phyloP scores from a whole-genome alignment of 2,113 vertebrate genomes.

The Percopsis transmontana region DNA sequence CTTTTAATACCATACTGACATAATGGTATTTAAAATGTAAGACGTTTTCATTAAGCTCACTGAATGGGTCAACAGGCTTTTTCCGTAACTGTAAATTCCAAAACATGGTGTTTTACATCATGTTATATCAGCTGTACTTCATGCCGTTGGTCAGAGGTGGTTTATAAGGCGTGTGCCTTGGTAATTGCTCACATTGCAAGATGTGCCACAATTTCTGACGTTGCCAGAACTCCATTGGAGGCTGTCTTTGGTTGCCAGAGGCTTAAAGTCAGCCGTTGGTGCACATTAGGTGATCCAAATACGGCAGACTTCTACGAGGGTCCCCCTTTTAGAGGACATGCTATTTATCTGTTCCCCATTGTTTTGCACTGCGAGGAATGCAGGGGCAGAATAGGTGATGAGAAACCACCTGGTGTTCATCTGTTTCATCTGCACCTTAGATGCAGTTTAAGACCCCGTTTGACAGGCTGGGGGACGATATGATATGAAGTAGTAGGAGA shows the following conservation, averaged over 20 bases:
- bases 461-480: conserved; percentile 29
- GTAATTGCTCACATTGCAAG: no score
- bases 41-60: conserved; percentile 19
- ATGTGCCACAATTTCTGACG: no score
- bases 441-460: conserved; percentile 22
- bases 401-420: conserved; percentile 50
- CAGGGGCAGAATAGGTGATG: conserved; percentile 60
- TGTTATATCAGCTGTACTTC: no score
- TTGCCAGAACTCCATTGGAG: no score
- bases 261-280: no score
- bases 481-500: conserved; percentile 25
- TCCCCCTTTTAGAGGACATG: no score
- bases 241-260: no score
- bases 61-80: conserved; percentile 8
- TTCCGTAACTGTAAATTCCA: conserved; percentile 8
- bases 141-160: no score
- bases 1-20: conserved; percentile 13
- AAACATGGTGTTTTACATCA: background rate
- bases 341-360: background rate
- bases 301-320: no score
- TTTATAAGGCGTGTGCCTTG: no score
- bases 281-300: no score
- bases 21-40: background rate
- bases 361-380: conserved; percentile 25
- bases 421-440: conserved; percentile 53